phyloP scores from a whole-genome alignment of 2,888 invertebrate species.

The Adelphocoris suturalis region DNA sequence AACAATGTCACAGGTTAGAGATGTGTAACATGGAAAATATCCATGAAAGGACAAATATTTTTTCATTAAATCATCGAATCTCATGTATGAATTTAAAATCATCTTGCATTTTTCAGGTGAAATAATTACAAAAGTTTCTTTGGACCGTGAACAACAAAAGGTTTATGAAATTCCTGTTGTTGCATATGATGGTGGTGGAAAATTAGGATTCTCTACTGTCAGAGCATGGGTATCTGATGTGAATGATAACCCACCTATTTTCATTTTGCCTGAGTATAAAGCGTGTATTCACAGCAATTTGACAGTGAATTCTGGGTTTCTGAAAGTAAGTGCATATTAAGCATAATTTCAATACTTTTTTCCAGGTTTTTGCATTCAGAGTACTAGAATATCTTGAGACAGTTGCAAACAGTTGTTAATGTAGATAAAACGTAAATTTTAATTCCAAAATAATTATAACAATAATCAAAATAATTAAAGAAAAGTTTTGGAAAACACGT shows the following conservation, averaged over 20 bases:
- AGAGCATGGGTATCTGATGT: slow-evolving; percentile 91
- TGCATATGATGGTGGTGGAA: slow-evolving; percentile 93
- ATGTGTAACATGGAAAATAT: background rate
- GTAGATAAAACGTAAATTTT: too few species aligned
- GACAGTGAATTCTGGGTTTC: slow-evolving; percentile 64
- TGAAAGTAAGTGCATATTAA: slow-evolving; percentile 49
- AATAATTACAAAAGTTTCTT: slow-evolving; percentile 86
- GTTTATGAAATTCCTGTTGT: slow-evolving; percentile 93
- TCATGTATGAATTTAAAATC: background rate
- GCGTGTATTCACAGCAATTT: slow-evolving; percentile 66
- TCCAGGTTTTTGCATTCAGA: too few species aligned
- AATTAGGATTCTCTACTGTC: slow-evolving; percentile 92
- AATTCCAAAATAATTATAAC: too few species aligned
- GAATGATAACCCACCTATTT: slow-evolving; percentile 93
- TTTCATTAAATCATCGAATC: too few species aligned
- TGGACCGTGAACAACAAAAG: slow-evolving; percentile 92
- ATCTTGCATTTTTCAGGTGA: slow-evolving; percentile 81
- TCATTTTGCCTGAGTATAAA: slow-evolving; percentile 78
- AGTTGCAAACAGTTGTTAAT: too few species aligned
- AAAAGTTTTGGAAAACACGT: too few species aligned
- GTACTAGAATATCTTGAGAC: too few species aligned
- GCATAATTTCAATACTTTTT: too few species aligned
- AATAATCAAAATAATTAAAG: too few species aligned
- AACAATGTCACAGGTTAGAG: slow-evolving; percentile 83
- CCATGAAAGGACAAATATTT: too few species aligned